Base-by-base conservation (phyloP, 2,113 vertebrate genomes). In the Oreochromis spilurus region DNA sequence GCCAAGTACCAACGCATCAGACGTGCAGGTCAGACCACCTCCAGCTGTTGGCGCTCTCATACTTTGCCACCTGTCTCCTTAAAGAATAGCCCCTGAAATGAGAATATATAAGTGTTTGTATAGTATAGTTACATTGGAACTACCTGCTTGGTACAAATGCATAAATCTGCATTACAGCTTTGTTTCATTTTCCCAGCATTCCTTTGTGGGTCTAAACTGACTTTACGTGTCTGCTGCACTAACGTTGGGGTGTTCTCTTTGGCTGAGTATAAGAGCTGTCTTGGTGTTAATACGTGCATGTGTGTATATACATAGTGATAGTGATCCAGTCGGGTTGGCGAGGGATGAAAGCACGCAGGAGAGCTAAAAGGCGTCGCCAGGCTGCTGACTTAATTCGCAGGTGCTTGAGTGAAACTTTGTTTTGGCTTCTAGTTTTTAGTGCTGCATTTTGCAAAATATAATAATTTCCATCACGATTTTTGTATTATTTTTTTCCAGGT, bases 281-380 rank as follows among this genome's bases (percentile, higher is more conserved):
- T 65, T 83, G 80, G 21, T 87, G 81, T 82, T 88, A 3, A 86
- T 80, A 5, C 36, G 2, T 88, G 52, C 65, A 62, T 92, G 48
- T 90, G 9, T 90, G n/a, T 92, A n/a, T 38, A 52, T 85, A 78
- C 85, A 8, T 82, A 99, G 99, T 97, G n/a, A 96, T 98, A 83
- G 91, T 96, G 17, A 98, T 99, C 95, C 98, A 99, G 96, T 98
- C 99, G 0, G 99, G 96, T 95, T 99, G 98, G 99, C 96, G 99
- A 82, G 99, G 98, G 43, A 98, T 97, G 4, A 91, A 98, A 94
- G 98, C 96, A 8, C 97, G 98, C 83, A 96, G 97, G 92, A 97
- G 96, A 95, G 98, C 98, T 16, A 97, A 95, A 88, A 96, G 95
- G 85, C 97, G 96, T 90, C 97, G 97, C 87, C 95, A 97, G 95